A percentile compares a stretch with the other conserved stretches of the same genome.
These are phyloP conservation scores for Nasonia oneida DNA, from an alignment of 2,888 invertebrate genomes.

Conservation along the genomic window DNA sequence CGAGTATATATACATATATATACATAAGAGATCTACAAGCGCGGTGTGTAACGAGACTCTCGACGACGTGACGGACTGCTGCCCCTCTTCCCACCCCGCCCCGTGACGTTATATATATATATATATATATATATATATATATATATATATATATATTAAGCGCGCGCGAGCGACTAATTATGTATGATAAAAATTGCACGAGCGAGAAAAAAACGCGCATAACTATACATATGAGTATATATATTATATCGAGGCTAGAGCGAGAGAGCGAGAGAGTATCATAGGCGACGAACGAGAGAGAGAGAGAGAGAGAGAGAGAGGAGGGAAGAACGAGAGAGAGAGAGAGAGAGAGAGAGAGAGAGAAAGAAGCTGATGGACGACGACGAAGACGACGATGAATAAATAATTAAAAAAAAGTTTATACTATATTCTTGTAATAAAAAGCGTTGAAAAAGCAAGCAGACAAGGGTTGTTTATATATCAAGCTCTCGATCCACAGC, in stretches of 20 bases:
- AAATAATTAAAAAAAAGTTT: constrained; percentile 70
- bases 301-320: not conserved
- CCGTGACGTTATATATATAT: constrained; percentile 13
- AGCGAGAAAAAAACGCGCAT: constrained; percentile 49
- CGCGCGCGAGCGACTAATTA: constrained; percentile 70
- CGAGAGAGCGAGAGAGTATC: constrained; percentile 36
- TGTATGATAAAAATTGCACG: constrained; percentile 63
- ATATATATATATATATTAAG: not conserved
- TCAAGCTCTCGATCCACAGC: not conserved
- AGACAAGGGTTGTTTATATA: not conserved
- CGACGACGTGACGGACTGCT: not conserved
- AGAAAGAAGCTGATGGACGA: not conserved
- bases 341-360: not conserved
- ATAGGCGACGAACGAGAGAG: not conserved
- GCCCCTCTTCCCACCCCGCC: not conserved
- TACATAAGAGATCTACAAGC: constrained; percentile 46
- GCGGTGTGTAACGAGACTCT: constrained; percentile 49
- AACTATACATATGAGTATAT: constrained; percentile 41
- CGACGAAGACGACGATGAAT: constrained; percentile 8
- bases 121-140: too few relatives aligned
- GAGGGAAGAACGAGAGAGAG: not conserved
- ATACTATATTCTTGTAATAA: constrained; percentile 80
- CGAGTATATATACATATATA: not conserved
- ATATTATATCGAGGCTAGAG: constrained; percentile 22
- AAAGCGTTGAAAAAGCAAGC: constrained; percentile 70